Evolutionary conservation across 2,113 vertebrate species (phyloP), one percentile per base, ranked within the genome.

Genomic region (Carassius carassius): DNA sequence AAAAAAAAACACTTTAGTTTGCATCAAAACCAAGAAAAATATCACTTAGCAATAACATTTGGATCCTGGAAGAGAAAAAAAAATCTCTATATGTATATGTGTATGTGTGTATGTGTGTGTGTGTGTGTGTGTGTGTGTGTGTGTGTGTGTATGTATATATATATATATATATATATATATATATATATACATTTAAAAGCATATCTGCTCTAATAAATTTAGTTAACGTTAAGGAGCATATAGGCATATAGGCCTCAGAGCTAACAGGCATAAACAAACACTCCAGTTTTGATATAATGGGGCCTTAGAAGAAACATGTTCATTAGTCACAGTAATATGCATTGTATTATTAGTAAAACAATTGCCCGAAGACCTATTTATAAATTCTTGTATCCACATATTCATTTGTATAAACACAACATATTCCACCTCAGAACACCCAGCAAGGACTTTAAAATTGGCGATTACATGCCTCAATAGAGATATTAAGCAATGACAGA

Each of bases 401-500:
- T 74, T 58, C 23, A 67, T 76, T 37, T 51, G 29, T 69, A 82
- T 49, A 81, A 81, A 23, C 21, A 21, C 49, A 23, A 12, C 81
- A 81, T 35, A 62, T 37, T 65, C 78, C 54, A 51, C 67, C 75
- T 75, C 56, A 47, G 77, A 81, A 84, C 75, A 17, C 41, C 32
- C 37, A 54, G 49, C 29, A 60, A 72, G 81, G 44, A 85, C 73
- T 49, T 49, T 49, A 67, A 78, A 72, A 54, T 67, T 29, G 21
- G 29, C 70, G 79, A 74, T 82, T 83, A 79, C 81, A 79, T 76
- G 35, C 69, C 81, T 75, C 76, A 54, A 67, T 35, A 76, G 69
- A 76, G 44, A 70, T 88, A 51, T 79, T 69, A 73, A 74, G 41
- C 17, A 23, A 73, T 86, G 81, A 80, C 84, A 85, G 37, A 83